These are phyloP conservation scores for Odobenus rosmarus DNA, from an alignment of 2,113 vertebrate species.

Conservation along the genomic window DNA sequence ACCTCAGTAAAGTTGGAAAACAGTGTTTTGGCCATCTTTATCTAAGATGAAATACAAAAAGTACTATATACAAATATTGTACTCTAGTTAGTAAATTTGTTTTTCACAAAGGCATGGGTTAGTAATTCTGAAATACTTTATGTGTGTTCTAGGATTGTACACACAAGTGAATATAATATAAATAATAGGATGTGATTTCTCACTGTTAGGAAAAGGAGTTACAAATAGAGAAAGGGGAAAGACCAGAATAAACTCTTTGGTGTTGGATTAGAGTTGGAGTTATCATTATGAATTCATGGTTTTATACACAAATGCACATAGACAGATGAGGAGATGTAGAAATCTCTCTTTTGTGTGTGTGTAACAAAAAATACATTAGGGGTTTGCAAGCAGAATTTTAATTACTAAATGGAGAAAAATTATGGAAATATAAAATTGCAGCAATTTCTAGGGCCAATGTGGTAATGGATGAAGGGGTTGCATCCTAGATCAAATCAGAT, in stretches of 20 bases:
- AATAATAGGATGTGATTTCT: neutral
- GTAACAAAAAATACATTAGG: neutral
- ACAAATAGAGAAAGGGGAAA: neutral
- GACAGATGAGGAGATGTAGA: neutral
- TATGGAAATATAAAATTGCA: neutral
- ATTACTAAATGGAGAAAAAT: neutral
- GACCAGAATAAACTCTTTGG: neutral
- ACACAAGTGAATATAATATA: neutral
- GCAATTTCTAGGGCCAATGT: neutral
- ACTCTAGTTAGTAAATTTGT: neutral
- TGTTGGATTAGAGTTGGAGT: neutral
- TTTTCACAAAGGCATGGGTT: neutral
- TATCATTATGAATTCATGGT: neutral
- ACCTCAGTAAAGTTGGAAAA: neutral
- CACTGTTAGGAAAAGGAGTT: neutral
- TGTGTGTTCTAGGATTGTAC: neutral
- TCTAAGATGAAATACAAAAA: neutral
- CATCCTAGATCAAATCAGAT: neutral
- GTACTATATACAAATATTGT: neutral
- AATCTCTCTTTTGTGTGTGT: neutral
- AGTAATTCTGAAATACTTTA: constrained; percentile 17
- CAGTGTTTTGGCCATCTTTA: neutral
- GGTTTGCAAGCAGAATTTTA: neutral
- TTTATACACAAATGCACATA: neutral
- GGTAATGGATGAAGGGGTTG: neutral